phyloP scores from a whole-genome alignment of 2,113 vertebrate genomes.

The Rhodinocichla rosea region DNA sequence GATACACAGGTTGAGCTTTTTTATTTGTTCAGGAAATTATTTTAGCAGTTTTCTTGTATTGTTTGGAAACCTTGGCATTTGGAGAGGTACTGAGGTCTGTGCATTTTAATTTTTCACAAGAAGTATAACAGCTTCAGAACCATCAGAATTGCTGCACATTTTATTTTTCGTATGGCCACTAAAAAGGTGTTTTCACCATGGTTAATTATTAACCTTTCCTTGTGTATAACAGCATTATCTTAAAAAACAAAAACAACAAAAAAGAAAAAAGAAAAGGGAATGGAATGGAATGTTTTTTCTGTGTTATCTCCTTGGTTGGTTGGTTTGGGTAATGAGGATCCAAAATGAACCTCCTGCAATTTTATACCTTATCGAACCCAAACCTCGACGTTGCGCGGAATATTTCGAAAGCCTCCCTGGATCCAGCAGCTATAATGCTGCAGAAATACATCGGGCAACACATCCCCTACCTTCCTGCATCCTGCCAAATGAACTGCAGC shows the following conservation, averaged over 20 bases:
- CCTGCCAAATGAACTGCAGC: constrained; percentile 83
- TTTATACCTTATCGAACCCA: not conserved
- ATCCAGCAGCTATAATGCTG: not conserved
- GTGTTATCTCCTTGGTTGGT: constrained; percentile 47
- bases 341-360: constrained; percentile 51
- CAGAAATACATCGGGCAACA: constrained; percentile 53
- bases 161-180: not conserved
- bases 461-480: constrained; percentile 75
- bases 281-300: constrained; percentile 27
- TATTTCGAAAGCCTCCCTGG: constrained; percentile 5
- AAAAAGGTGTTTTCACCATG: not conserved
- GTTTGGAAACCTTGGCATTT: not conserved
- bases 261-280: not conserved
- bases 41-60: not conserved
- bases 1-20: not conserved
- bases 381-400: not conserved
- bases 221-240: constrained; percentile 18
- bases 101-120: constrained; percentile 9
- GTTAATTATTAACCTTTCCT: constrained; percentile 58
- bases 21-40: constrained; percentile 19
- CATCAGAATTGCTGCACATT: not conserved
- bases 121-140: not conserved
- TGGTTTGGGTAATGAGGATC: constrained; percentile 60
- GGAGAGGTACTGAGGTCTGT: not conserved
- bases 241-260: not conserved